Percentiles rank a stretch among this genome's conserved stretches.
phyloP scores from a whole-genome alignment of 2,113 vertebrate genomes.

The Labeo rohita region DNA sequence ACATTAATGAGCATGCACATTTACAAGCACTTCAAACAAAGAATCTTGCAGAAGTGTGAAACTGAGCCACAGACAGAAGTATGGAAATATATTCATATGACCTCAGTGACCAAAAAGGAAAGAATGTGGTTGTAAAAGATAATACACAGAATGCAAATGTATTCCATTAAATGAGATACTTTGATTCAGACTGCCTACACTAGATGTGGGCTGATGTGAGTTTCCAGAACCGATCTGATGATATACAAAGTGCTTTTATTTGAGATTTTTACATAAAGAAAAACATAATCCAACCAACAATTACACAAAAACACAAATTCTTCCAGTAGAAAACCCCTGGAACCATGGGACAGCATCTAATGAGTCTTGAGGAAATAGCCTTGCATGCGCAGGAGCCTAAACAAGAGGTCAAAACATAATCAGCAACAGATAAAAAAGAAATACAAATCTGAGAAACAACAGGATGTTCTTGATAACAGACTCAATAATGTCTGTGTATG shows the following conservation, averaged over 20 bases:
- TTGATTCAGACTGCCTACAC: background rate
- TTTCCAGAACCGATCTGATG: background rate
- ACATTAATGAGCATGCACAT: background rate
- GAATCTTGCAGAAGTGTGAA: slow-evolving; percentile 44
- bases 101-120: slow-evolving; percentile 47
- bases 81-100: slow-evolving; percentile 13
- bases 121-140: background rate
- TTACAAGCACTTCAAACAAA: slow-evolving; percentile 5
- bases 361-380: slow-evolving; percentile 61
- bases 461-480: slow-evolving; percentile 58
- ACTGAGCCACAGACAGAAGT: background rate
- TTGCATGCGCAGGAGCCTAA: slow-evolving; percentile 56
- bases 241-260: background rate
- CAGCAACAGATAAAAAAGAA: slow-evolving; percentile 57
- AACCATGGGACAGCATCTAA: slow-evolving; percentile 7
- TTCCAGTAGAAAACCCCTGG: background rate
- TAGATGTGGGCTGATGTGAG: background rate
- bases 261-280: background rate
- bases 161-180: slow-evolving; percentile 17
- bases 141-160: background rate
- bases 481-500: slow-evolving; percentile 59
- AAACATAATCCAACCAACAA: background rate
- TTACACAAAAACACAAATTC: background rate
- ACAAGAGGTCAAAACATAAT: slow-evolving; percentile 55
- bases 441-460: slow-evolving; percentile 61